phyloP scores from a whole-genome alignment of 2,113 vertebrate species.

The Silurus meridionalis region DNA sequence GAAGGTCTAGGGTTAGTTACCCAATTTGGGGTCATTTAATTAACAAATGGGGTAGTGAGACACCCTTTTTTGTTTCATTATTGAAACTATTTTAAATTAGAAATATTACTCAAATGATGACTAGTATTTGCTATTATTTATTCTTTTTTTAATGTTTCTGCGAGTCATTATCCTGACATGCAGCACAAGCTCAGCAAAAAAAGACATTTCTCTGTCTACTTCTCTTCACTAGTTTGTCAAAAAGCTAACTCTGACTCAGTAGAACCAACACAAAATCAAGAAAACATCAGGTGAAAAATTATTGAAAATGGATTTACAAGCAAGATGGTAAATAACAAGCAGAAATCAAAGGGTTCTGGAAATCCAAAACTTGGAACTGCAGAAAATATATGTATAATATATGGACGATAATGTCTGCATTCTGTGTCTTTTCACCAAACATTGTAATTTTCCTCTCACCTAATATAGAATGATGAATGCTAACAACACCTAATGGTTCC shows the following conservation, averaged over 20 bases:
- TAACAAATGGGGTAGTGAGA: neutral
- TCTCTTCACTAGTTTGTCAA: neutral
- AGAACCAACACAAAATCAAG: neutral
- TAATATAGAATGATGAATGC: neutral
- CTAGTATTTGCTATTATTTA: neutral
- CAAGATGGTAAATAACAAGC: neutral
- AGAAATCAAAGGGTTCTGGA: neutral
- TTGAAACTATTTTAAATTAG: neutral
- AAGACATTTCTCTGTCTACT: neutral
- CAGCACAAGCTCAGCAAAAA: neutral
- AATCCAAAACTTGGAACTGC: neutral
- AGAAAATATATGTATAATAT: neutral
- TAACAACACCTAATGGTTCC: neutral
- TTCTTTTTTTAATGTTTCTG: neutral
- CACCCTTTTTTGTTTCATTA: neutral
- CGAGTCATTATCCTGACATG: neutral
- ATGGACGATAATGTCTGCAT: too few species aligned
- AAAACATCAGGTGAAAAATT: neutral
- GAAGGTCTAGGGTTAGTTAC: neutral
- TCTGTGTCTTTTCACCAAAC: too few species aligned
- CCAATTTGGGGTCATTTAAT: neutral
- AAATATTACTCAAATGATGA: neutral
- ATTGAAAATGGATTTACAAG: neutral
- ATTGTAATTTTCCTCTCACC: neutral
- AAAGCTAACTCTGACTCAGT: neutral